Evolutionary conservation across 2,113 vertebrate genomes (phyloP).

Genomic region (Gymnarchus niloticus): DNA sequence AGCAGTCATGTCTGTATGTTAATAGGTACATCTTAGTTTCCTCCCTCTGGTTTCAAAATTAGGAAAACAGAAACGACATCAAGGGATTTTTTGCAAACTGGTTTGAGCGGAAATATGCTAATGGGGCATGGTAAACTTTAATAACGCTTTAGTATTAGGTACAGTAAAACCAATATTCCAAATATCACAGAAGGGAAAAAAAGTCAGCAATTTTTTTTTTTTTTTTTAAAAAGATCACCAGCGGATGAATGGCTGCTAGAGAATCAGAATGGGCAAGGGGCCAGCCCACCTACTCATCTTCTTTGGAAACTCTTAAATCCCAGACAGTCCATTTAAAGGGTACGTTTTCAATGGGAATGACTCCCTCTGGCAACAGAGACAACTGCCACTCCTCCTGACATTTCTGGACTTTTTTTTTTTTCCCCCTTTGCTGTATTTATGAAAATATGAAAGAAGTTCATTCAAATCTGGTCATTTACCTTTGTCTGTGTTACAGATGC

Average conservation of each 20-base stretch:
- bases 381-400: neutral
- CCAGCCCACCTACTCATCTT: neutral
- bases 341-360: neutral
- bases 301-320: neutral
- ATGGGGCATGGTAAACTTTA: neutral
- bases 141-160: neutral
- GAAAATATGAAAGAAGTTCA: neutral
- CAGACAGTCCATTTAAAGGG: neutral
- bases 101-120: neutral
- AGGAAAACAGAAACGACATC: neutral
- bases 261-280: neutral
- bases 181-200: neutral
- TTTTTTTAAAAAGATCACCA: neutral
- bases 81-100: neutral
- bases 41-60: neutral
- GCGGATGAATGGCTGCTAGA: neutral
- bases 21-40: neutral
- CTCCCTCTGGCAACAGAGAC: neutral
- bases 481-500: slow-evolving; percentile 44
- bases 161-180: neutral
- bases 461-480: slow-evolving; percentile 41
- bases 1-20: neutral
- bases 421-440: neutral
- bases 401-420: neutral
- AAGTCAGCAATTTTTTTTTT: neutral